Base-by-base conservation (phyloP, 2,888 invertebrate species). In the Cataglyphis cursor region DNA sequence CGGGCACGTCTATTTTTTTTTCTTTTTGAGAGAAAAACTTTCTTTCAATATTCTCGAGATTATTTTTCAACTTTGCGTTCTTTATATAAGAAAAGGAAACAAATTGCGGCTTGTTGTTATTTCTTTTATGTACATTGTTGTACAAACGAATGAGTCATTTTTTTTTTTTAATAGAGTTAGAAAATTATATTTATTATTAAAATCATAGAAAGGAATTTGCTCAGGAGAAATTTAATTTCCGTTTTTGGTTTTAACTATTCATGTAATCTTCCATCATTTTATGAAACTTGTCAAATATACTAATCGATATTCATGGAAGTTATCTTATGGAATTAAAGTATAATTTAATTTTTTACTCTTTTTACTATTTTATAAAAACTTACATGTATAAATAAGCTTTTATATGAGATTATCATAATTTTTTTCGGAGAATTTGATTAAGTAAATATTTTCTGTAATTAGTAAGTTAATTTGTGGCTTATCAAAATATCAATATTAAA, bases 41-140 rank as follows among this genome's bases (percentile, higher is more conserved):
- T 70, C 59, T 76, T 59, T 24, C 65, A n/a, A 65, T 76, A 65
- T 76, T 9, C 38, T 70, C 21, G 35, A 70, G 48, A 78, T 78
- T 70, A 78, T 78, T 78, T 78, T 70, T 78, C 70, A 44, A 68
- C 31, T 70, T 78, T 8, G n/a, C 9, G 35, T 59, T 70, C 15
- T 18, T 59, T 35, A 18, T n/a, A 3, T 35, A 44, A 78, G 18
- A 31, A 44, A 35, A 12, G 24, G 12, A 57, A 15, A n/a, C n/a
- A 18, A 21, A 6, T 9, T n/a, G 18, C 28, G 1, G 4, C 1
- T 6, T 5, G 6, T 3, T 48, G 21, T 31, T 31, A 6, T 38
- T 31, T 21, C 31, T 54, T 68, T 76, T 54, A 68, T 38, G 12
- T 8, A n/a, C 12, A 5, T 21, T 0, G 8, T 24, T 12, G n/a